Evolutionary conservation across 2,797 vertebrate species (phyloP), one percentile per base, ranked within the genome.

Genomic region (Sebastes iracundus): DNA sequence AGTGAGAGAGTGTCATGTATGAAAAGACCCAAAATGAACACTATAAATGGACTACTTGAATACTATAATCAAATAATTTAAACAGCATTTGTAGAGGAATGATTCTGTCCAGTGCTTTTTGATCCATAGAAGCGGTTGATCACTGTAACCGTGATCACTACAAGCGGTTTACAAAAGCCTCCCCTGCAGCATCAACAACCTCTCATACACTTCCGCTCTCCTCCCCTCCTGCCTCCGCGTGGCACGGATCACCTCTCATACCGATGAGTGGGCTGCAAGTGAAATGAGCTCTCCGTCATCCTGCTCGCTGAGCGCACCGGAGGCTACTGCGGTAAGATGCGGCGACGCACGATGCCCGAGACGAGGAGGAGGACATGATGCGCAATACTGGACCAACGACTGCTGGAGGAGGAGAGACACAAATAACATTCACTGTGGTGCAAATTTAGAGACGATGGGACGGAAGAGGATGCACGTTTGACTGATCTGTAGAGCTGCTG

Each of bases 261-360:
- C 6, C 0, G 10, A 85, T 86, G 93, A 91, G 94, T 91, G 93
- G 93, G 94, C 90, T 93, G 93, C 85, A 82, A 86, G 92, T 91
- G 78, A 78, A 85, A 88, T 77, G 10, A 88, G 88, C 86, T 81
- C 85, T 86, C 88, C 87, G 92, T 93, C 93, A 93, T 92, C 87
- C 76, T 76, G 89, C 81, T 89, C 82, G 69, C 86, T 81, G 88
- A 81, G 74, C 78, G 82, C 82, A 82, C 85, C 86, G 87, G 88
- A 91, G 83, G 69, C 89, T 82, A 92, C 93, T 95, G 94, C 95
- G 92, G 93, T 93, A 94, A 68, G 91, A 94, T 92, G 93, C 92
- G 90, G 82, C 87, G 88, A 60, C 76, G 87, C 80, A 72, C 87
- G 80, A 75, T 32, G 82, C 72, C 64, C 61, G 35, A 83, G 60